Evolutionary conservation across 2,888 invertebrate genomes (phyloP).

Genomic region (Aethes cnicana): DNA sequence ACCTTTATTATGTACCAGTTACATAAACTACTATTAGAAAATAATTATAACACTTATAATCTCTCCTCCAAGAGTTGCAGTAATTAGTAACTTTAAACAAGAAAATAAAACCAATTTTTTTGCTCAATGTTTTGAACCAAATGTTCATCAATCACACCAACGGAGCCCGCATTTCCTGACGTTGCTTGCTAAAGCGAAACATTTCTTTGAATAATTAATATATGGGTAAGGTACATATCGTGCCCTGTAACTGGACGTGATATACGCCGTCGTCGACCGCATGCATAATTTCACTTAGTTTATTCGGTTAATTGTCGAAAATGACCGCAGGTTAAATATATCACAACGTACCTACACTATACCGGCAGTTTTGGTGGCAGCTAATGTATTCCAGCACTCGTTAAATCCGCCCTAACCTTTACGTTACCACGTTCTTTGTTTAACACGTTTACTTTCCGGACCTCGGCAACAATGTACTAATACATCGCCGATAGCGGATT

Average conservation of each 20-base stretch:
- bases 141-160: slow-evolving; percentile 81
- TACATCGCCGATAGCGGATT: no score
- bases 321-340: slow-evolving; percentile 81
- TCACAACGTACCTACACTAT: slow-evolving; percentile 70
- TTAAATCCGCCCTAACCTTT: slow-evolving; percentile 63
- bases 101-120: no score
- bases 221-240: slow-evolving; percentile 73
- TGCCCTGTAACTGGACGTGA: slow-evolving; percentile 82
- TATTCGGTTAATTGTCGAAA: slow-evolving; percentile 83
- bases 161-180: slow-evolving; percentile 76
- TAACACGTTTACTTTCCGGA: slow-evolving; percentile 37
- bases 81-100: no score
- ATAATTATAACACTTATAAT: no score
- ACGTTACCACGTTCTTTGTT: slow-evolving; percentile 57
- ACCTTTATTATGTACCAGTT: no score
- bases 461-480: no score
- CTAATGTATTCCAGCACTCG: slow-evolving; percentile 76
- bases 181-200: slow-evolving; percentile 76
- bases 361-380: slow-evolving; percentile 66
- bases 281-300: slow-evolving; percentile 83
- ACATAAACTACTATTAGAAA: no score
- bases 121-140: no score
- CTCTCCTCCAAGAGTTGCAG: no score
- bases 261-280: slow-evolving; percentile 81
- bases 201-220: slow-evolving; percentile 83